Conservation (phyloP, 2,888 invertebrate species). For the Latrodectus hesperus region DNA sequence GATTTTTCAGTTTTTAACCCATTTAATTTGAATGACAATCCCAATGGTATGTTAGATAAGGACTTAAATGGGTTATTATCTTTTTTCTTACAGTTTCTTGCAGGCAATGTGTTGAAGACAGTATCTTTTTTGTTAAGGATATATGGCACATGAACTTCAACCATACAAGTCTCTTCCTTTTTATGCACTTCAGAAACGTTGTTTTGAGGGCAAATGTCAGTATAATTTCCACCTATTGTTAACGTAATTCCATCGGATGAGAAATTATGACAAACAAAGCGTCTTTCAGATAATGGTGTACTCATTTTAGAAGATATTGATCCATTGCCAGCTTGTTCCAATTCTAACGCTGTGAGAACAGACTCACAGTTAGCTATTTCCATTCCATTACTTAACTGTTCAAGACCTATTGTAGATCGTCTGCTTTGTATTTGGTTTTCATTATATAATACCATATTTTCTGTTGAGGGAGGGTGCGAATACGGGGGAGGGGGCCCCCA, state of each 20-base stretch:
- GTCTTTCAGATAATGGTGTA: constrained; percentile 70
- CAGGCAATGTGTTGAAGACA: constrained; percentile 69
- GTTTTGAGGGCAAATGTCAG: constrained; percentile 41
- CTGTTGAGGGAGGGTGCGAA: constrained; percentile 72
- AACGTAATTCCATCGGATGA: constrained; percentile 69
- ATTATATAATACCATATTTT: constrained; percentile 54
- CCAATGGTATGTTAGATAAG: constrained; percentile 69
- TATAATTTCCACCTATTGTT: constrained; percentile 63
- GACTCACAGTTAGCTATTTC: constrained; percentile 40
- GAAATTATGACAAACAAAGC: constrained; percentile 70
- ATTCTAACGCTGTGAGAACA: constrained; percentile 41
- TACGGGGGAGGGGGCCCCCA: constrained; percentile 95
- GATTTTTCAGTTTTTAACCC: constrained; percentile 54
- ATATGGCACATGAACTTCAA: constrained; percentile 71
- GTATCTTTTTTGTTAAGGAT: constrained; percentile 64
- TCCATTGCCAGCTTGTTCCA: constrained; percentile 47
- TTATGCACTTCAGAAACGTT: constrained; percentile 42
- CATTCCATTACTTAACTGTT: constrained; percentile 18
- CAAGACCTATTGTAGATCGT: constrained; percentile 11
- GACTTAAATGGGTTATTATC: constrained; percentile 69
- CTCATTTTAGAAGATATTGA: constrained; percentile 68
- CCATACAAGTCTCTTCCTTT: constrained; percentile 69
- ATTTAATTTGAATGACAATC: constrained; percentile 65
- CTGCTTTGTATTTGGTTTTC: constrained; percentile 1
- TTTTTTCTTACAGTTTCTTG: constrained; percentile 61